Base-by-base conservation (phyloP, 2,888 invertebrate genomes). In the Heliconius charithonia region DNA sequence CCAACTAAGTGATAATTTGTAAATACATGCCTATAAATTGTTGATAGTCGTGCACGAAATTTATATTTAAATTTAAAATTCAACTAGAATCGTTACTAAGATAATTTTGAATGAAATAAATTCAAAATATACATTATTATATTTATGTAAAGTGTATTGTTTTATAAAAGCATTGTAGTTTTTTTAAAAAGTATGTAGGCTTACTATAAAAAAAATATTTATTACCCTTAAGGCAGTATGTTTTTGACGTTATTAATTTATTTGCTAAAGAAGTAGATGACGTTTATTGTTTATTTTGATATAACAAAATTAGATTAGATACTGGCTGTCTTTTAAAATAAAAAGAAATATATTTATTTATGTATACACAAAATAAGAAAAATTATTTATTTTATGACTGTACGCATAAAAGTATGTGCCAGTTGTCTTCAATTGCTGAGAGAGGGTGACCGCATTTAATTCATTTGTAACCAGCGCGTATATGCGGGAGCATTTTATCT, bases 401-500 rank as follows among this genome's bases (percentile, higher is more conserved):
- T 94, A 92, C 90, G 74, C 79, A 82, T 86, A 85, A 82, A 77
- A 79, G 78, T 83, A 85, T 88, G 88, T 86, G 89, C 84, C 91
- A 89, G 92, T 91, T 90, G 89, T 91, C 89, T 92, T 91, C 93
- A 93, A 94, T 94, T 94, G 93, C 87, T 84, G 82, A 83, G 87
- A 91, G 91, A 91, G 93, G 93, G 93, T 90, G 91, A 89, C 86
- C 88, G 88, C 88, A 89, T 86, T 91, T 91, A 92, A 94, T 92
- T 91, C 89, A 91, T 92, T 91, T 90, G 93, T 91, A 89, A 87
- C 84, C 83, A 86, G 82, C 86, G 83, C 82, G 83, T 83, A 86
- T 85, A 94, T 94, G 94, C 94, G 94, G 94, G 94, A 93, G 86
- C 90, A 93, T 93, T 93, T 91, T 91, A 88, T 83, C 82, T 77